Conservation (phyloP, 1,140 invertebrate genomes). For the Aphelenchoides avenae region DNA sequence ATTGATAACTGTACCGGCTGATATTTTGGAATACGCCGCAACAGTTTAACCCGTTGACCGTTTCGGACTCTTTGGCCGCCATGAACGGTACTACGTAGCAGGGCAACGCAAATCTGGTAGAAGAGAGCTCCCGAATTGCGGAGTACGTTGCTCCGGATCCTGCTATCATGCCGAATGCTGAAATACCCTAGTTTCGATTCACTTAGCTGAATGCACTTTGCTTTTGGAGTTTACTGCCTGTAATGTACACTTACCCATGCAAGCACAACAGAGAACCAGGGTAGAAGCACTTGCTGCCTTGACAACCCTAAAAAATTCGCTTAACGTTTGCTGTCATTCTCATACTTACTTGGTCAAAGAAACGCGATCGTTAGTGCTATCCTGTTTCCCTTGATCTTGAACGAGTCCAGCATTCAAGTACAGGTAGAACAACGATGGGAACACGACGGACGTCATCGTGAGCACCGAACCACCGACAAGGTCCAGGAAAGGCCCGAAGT, state of each 20-base stretch:
- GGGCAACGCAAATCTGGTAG: slow-evolving; percentile 47
- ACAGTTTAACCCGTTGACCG: too few relatives aligned
- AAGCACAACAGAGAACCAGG: slow-evolving; percentile 7
- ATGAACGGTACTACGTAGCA: slow-evolving; percentile 53
- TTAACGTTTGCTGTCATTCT: too few relatives aligned
- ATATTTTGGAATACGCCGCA: too few relatives aligned
- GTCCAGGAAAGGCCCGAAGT: slow-evolving; percentile 81
- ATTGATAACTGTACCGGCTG: too few relatives aligned
- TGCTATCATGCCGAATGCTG: slow-evolving; percentile 45
- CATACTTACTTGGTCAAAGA: too few relatives aligned
- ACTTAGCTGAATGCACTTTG: background rate
- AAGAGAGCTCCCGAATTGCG: slow-evolving; percentile 47
- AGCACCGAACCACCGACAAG: slow-evolving; percentile 77
- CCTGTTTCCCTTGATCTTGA: too few relatives aligned
- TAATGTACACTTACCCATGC: slow-evolving; percentile 7
- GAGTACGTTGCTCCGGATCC: slow-evolving; percentile 55
- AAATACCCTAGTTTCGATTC: too few relatives aligned
- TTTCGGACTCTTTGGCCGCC: too few relatives aligned
- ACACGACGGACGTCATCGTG: slow-evolving; percentile 75
- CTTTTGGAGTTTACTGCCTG: background rate
- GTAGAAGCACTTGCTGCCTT: background rate
- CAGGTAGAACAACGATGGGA: slow-evolving; percentile 77
- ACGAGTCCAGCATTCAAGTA: slow-evolving; percentile 63
- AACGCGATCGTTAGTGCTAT: too few relatives aligned
- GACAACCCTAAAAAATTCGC: slow-evolving; percentile 17